These are phyloP conservation scores for Cotesia glomerata DNA, from an alignment of 1,140 invertebrate species.

Conservation along the genomic window DNA sequence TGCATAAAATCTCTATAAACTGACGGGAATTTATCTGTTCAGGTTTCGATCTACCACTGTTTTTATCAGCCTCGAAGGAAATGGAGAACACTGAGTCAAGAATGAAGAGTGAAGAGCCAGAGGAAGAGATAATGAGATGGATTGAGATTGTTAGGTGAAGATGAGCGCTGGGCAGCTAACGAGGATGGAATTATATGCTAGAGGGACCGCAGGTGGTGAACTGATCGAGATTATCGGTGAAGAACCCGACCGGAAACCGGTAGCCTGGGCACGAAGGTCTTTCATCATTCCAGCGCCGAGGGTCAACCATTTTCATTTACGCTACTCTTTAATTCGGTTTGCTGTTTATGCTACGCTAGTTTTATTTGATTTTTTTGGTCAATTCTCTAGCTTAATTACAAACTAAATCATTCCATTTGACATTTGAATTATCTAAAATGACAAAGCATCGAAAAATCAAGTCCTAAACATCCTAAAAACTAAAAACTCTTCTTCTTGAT, in stretches of 20 bases:
- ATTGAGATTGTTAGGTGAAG: slow-evolving; percentile 8
- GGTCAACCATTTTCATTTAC: not conserved
- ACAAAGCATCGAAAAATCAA: too few relatives aligned
- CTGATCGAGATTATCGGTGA: slow-evolving; percentile 54
- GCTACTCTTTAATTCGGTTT: not conserved
- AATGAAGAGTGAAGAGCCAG: slow-evolving; percentile 38
- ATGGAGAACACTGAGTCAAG: slow-evolving; percentile 39
- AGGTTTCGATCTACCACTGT: slow-evolving; percentile 34
- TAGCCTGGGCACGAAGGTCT: slow-evolving; percentile 48
- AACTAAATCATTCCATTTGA: too few relatives aligned
- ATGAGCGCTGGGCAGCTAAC: not conserved
- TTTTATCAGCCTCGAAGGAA: slow-evolving; percentile 33
- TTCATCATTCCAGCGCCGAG: slow-evolving; percentile 44
- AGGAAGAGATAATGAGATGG: slow-evolving; percentile 8
- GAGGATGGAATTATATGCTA: not conserved
- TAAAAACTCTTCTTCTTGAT: not conserved
- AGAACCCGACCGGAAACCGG: slow-evolving; percentile 50
- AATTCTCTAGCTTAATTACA: too few relatives aligned
- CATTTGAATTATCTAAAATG: too few relatives aligned
- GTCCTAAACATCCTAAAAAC: too few relatives aligned
- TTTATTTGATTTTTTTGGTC: too few relatives aligned
- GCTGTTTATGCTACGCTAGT: not conserved
- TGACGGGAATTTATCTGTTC: slow-evolving; percentile 30
- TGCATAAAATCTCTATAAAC: not conserved
- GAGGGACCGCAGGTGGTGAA: slow-evolving; percentile 44